Conservation (phyloP, 2,888 invertebrate genomes). For the Drosophila anomelani region DNA sequence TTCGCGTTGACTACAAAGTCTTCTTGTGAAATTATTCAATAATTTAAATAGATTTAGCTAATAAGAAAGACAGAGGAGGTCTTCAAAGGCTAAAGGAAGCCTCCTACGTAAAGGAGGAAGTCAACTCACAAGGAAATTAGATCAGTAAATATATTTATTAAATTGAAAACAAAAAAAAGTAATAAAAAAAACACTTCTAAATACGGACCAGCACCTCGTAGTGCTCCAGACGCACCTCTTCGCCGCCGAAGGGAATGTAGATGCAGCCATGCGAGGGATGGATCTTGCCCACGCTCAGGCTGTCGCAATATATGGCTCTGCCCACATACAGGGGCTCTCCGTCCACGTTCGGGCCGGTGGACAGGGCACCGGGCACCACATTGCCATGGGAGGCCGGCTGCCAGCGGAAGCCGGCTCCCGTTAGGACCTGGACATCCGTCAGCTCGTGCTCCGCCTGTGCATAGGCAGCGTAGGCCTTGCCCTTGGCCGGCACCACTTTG, state of each 20-base stretch:
- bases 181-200: conserved; percentile 26
- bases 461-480: conserved; percentile 88
- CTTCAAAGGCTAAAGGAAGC: neutral
- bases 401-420: conserved; percentile 89
- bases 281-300: conserved; percentile 90
- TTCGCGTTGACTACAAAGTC: neutral
- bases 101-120: neutral
- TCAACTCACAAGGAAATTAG: neutral
- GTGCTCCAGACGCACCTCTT: conserved; percentile 85
- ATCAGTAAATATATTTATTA: neutral
- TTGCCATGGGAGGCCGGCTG: conserved; percentile 87
- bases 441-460: conserved; percentile 88
- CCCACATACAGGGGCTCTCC: conserved; percentile 90
- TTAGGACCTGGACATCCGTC: conserved; percentile 88
- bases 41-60: neutral
- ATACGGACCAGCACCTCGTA: conserved; percentile 88
- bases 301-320: conserved; percentile 88
- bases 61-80: neutral
- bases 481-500: conserved; percentile 87
- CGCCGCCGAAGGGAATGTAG: conserved; percentile 85
- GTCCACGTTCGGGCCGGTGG: conserved; percentile 87
- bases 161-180: neutral
- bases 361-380: conserved; percentile 88
- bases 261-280: conserved; percentile 85
- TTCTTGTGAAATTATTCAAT: neutral